A percentile compares a stretch with the other conserved stretches of the same genome.
Conservation (phyloP, 2,113 vertebrate species). For the Rhinoderma darwinii region DNA sequence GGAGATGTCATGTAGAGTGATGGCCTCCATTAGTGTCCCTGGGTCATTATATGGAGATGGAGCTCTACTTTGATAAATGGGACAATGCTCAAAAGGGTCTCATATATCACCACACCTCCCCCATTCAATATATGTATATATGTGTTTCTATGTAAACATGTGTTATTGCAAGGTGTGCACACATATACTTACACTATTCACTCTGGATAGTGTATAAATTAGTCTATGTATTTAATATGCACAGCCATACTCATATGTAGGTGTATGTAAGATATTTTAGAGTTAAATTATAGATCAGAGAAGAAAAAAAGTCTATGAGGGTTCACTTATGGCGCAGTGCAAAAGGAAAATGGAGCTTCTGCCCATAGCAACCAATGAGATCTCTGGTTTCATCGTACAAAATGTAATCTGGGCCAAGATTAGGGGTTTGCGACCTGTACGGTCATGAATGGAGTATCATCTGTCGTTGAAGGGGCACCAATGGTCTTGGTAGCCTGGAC, state of each 20-base stretch:
- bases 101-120: slow-evolving; percentile 37
- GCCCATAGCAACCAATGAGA: too few relatives aligned
- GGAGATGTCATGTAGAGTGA: slow-evolving; percentile 47
- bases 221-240: neutral
- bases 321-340: too few relatives aligned
- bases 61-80: slow-evolving; percentile 46
- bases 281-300: too few relatives aligned
- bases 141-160: neutral
- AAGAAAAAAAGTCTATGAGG: too few relatives aligned
- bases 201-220: neutral
- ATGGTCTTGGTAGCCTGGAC: too few relatives aligned
- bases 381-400: too few relatives aligned
- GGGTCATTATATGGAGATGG: slow-evolving; percentile 54
- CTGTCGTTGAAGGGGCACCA: too few relatives aligned
- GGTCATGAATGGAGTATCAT: too few relatives aligned
- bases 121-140: slow-evolving; percentile 36
- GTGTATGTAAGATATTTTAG: neutral
- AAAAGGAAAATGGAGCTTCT: too few relatives aligned
- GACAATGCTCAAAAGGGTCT: slow-evolving; percentile 28
- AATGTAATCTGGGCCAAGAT: too few relatives aligned
- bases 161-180: too few relatives aligned
- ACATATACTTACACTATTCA: neutral
- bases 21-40: slow-evolving; percentile 50
- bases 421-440: too few relatives aligned
- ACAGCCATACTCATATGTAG: neutral